Evolutionary conservation across 2,888 invertebrate genomes (phyloP), one percentile per base, ranked within the genome.

Genomic region (Cheilosia impressa): DNA sequence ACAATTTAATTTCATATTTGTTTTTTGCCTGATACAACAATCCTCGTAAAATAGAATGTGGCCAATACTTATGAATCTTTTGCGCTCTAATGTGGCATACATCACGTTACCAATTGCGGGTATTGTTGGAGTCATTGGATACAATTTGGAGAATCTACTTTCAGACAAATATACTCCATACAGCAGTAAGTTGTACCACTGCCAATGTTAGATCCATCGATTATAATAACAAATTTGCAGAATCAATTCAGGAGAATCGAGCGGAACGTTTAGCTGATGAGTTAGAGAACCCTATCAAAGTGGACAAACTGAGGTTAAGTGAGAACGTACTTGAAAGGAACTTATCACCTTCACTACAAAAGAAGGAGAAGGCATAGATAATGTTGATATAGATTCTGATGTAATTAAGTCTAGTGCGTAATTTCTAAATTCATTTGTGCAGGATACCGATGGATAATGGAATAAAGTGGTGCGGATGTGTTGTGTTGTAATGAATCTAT

Each of bases 31-130:
- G 13, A 38, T 38, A 38, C 10, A 38, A 38, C 4, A 38, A 38
- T 38, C 38, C 4, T 3, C 4, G 38, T 38, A 13, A 38, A 6
- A 24, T 24, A 88, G 93, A 93, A 97, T 98, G 97, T 96, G 96
- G 96, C 96, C 96, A 0, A 89, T 96, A 69, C 73, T 96, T 43
- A 90, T 95, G 90, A 93, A 94, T 77, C 93, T 95, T 66, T 88
- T 96, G 24, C 93, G 96, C 68, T 93, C 94, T 2, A 97, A 97
- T 91, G 96, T 96, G 0, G 96, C 96, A 0, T 95, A 95, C 87
- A 92, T 98, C 43, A 96, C 96, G 0, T 92, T 98, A 52, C 98
- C 98, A 0, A 93, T 97, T 87, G 98, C 97, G 0, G 96, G 94
- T 0, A 92, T 97, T 0, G 93, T 98, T 31, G 98, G 98, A 4